Evolutionary conservation across 2,113 vertebrate genomes (phyloP).

Genomic region (Illadopsis cleaveri): DNA sequence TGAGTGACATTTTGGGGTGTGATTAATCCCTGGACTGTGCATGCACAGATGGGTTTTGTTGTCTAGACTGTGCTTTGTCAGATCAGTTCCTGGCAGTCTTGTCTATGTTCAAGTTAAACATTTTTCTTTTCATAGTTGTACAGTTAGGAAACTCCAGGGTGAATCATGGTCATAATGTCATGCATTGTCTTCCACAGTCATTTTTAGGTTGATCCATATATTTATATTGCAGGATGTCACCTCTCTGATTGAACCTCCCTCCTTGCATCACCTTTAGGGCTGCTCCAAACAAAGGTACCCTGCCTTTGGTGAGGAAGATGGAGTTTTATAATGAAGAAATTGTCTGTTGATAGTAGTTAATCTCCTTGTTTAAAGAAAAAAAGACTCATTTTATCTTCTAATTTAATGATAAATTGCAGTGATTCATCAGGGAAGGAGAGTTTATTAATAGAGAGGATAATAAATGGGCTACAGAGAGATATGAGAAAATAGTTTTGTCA

Average conservation of each 20-base stretch:
- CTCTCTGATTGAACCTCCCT: background rate
- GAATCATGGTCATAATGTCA: background rate
- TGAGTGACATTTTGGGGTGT: background rate
- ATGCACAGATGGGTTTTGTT: background rate
- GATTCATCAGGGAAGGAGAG: constrained; percentile 26
- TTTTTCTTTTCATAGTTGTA: background rate
- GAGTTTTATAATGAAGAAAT: constrained; percentile 49
- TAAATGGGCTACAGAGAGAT: background rate
- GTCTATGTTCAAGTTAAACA: background rate
- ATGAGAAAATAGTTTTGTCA: constrained; percentile 37
- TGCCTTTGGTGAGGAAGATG: background rate
- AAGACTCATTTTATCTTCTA: constrained; percentile 10
- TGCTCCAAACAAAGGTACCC: background rate
- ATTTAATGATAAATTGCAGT: constrained; percentile 57
- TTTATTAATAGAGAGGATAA: constrained; percentile 31
- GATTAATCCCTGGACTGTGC: background rate
- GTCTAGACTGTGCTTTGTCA: background rate
- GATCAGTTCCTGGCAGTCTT: background rate
- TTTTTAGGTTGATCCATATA: background rate
- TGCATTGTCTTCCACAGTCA: background rate
- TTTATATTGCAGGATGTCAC: background rate
- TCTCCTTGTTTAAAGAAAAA: constrained; percentile 35
- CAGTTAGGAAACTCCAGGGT: background rate
- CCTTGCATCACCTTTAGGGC: background rate
- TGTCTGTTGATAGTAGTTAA: constrained; percentile 35